Evolutionary conservation across 2,113 vertebrate species (phyloP).

Genomic region (Martes martes): DNA sequence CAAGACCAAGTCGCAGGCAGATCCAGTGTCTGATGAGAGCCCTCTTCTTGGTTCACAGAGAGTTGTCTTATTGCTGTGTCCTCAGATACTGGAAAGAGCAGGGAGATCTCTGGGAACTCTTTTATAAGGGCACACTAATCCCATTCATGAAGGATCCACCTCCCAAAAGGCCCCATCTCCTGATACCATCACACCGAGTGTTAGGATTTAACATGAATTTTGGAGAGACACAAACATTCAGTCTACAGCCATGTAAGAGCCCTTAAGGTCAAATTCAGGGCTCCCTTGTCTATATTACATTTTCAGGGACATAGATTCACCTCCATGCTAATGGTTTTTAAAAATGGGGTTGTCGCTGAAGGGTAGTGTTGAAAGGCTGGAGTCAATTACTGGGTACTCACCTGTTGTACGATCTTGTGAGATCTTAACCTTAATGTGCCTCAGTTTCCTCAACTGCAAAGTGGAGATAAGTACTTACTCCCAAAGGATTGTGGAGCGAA

Average conservation of each 20-base stretch:
- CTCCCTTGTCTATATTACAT: background rate
- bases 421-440: background rate
- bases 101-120: background rate
- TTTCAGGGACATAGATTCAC: background rate
- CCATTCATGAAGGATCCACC: background rate
- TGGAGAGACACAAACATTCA: background rate
- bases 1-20: background rate
- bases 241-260: background rate
- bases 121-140: background rate
- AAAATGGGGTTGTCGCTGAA: background rate
- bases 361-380: background rate
- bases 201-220: background rate
- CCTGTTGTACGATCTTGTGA: background rate
- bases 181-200: background rate
- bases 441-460: background rate
- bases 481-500: background rate
- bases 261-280: background rate
- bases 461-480: background rate
- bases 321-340: background rate
- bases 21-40: background rate
- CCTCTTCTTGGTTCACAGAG: background rate
- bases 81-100: background rate
- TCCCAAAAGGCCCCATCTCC: background rate
- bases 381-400: background rate
- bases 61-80: background rate